Percentiles rank a stretch among this genome's conserved stretches.
Evolutionary conservation across 2,797 vertebrate species (phyloP).

Genomic region (Babyrousa celebensis): DNA sequence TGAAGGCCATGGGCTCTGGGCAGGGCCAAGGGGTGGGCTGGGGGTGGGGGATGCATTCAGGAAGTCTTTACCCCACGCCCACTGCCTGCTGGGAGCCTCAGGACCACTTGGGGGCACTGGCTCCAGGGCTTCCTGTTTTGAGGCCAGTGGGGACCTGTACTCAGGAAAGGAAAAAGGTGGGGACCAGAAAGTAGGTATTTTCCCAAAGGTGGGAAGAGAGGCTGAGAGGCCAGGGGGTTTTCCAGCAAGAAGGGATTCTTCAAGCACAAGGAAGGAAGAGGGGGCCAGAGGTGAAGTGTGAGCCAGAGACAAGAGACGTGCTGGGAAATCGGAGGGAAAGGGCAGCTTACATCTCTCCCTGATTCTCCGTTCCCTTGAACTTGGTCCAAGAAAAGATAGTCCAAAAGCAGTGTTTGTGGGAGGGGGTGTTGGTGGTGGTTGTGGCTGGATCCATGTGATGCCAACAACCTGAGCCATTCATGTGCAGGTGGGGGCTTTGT

Average conservation of each 20-base stretch:
- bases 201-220: conserved; percentile 41
- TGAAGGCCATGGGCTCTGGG: conserved; percentile 58
- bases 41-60: conserved; percentile 47
- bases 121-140: conserved; percentile 78
- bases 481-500: rapidly evolving
- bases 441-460: neutral
- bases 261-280: conserved; percentile 72
- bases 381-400: conserved; percentile 33
- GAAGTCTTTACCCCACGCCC: conserved; percentile 62
- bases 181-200: conserved; percentile 40
- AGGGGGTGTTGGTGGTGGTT: neutral
- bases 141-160: neutral
- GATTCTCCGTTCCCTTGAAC: conserved; percentile 46
- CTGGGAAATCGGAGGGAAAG: conserved; percentile 61
- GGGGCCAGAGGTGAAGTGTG: conserved; percentile 37
- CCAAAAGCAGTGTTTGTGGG: neutral
- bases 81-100: conserved; percentile 21
- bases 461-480: neutral
- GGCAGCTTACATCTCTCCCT: neutral
- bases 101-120: neutral
- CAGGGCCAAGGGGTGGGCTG: neutral
- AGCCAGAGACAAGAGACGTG: conserved; percentile 60
- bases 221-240: conserved; percentile 51
- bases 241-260: conserved; percentile 67
- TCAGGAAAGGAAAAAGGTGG: conserved; percentile 62